Evolutionary conservation across 2,888 invertebrate genomes (phyloP).

Genomic region (Euspilapteryx auroguttella): DNA sequence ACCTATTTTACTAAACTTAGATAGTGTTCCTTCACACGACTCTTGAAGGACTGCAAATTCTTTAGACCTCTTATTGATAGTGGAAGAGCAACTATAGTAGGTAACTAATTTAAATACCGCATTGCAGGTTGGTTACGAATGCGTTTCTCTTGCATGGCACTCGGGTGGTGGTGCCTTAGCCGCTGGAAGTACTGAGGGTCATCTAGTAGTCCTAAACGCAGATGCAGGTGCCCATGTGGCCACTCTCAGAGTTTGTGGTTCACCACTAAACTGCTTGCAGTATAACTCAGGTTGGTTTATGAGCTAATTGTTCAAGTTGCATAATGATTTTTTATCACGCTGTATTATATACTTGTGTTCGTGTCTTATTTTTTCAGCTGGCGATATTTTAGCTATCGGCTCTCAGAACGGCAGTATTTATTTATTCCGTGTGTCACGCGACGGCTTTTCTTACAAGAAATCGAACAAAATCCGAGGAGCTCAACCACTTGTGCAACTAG

Average conservation of each 20-base stretch:
- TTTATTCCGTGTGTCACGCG: conserved; percentile 78
- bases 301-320: background rate
- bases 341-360: background rate
- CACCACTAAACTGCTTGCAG: conserved; percentile 81
- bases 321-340: background rate
- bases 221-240: conserved; percentile 85
- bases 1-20: no score
- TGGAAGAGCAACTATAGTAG: no score
- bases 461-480: conserved; percentile 86
- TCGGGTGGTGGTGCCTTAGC: conserved; percentile 85
- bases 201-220: conserved; percentile 82
- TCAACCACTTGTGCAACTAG: conserved; percentile 82
- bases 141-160: conserved; percentile 85
- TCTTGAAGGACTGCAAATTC: no score
- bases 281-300: conserved; percentile 77
- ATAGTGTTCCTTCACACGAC: no score
- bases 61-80: no score
- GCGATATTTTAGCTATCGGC: conserved; percentile 85
- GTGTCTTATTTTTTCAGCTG: conserved; percentile 62
- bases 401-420: conserved; percentile 83
- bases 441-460: conserved; percentile 89
- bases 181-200: conserved; percentile 88
- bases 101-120: no score
- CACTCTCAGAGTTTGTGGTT: conserved; percentile 84
- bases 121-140: conserved; percentile 77